These are phyloP conservation scores for Drosophila sp. DNA, from an alignment of 1,140 invertebrate genomes.

Conservation along the genomic window DNA sequence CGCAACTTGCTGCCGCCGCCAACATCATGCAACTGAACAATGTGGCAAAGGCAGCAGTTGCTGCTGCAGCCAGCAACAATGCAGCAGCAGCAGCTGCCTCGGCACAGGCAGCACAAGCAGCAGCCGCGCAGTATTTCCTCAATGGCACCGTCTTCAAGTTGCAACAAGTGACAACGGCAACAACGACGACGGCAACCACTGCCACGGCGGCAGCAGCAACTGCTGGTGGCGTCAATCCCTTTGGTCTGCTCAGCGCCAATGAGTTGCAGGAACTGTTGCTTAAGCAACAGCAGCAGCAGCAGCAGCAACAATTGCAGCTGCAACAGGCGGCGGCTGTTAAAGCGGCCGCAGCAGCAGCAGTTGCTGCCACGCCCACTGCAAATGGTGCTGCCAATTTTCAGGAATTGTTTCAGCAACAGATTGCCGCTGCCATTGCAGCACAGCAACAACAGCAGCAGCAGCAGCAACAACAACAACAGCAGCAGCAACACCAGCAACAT, in stretches of 20 bases:
- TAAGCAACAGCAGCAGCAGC: slow-evolving; percentile 70
- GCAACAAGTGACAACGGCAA: slow-evolving; percentile 81
- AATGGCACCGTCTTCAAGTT: slow-evolving; percentile 84
- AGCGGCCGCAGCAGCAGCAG: slow-evolving; percentile 38
- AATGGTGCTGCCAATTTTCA: slow-evolving; percentile 64
- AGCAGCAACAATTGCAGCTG: slow-evolving; percentile 64
- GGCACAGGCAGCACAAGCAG: slow-evolving; percentile 75
- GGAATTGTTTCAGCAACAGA: slow-evolving; percentile 77
- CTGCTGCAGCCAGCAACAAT: slow-evolving; percentile 65
- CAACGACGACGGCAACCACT: slow-evolving; percentile 79
- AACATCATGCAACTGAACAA: slow-evolving; percentile 83
- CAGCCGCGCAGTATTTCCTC: slow-evolving; percentile 80
- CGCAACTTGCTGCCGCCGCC: slow-evolving; percentile 75
- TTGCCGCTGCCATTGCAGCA: slow-evolving; percentile 65
- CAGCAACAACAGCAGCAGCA: slow-evolving; percentile 74
- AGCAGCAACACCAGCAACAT: slow-evolving; percentile 57
- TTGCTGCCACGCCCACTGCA: slow-evolving; percentile 36
- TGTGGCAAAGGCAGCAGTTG: slow-evolving; percentile 69
- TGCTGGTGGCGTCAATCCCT: slow-evolving; percentile 62
- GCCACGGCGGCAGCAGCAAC: slow-evolving; percentile 62
- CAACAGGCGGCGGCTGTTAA: slow-evolving; percentile 37
- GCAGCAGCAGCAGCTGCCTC: slow-evolving; percentile 65
- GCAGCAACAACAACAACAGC: slow-evolving; percentile 56
- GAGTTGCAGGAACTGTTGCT: slow-evolving; percentile 72
- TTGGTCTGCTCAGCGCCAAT: slow-evolving; percentile 65